Evolutionary conservation across 2,797 vertebrate species (phyloP), one percentile per base, ranked within the genome.

Genomic region (Australoheros facetus): DNA sequence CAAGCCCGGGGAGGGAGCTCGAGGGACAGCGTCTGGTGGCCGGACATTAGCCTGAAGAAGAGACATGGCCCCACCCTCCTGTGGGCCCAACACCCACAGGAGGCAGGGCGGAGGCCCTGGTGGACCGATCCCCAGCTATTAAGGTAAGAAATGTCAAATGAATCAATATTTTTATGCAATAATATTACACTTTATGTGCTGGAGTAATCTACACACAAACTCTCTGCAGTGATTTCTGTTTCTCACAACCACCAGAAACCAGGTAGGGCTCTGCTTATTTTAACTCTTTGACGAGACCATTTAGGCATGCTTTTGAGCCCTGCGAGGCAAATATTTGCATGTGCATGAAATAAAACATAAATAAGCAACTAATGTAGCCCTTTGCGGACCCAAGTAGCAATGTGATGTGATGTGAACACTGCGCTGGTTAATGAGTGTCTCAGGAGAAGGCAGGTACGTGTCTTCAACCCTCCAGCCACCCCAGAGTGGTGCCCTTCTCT

Each of bases 391-490:
- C 83, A 79, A 60, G 79, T 56, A 78, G 80, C 71, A 56, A 84
- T 69, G 75, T 73, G 82, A 87, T 85, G 79, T 62, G 81, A 86
- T 84, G 69, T 88, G 83, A 85, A 71, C 77, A 54, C 78, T 77
- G 83, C 55, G 80, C 86, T 86, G 89, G 88, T 83, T 94, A 94
- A 94, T 93, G 88, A 93, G 85, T 39, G 83, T 94, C 92, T 93
- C 89, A 74, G 73, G 90, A 94, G 91, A 89, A 87, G 84, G 83
- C 89, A 93, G 90, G 90, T 89, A 90, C 80, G 75, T 85, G 87
- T 92, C 87, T 80, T 72, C 85, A 87, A 83, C 92, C 90, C 88
- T 88, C 79, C 81, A 90, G 87, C 85, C 85, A 73, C 78, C 86
- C 81, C 77, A 56, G 82, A 93, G 91, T 88, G 59, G 21, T 77